Evolutionary conservation across 1,140 invertebrate genomes (phyloP), one percentile per base, ranked within the genome.

Genomic region (Atta texana): DNA sequence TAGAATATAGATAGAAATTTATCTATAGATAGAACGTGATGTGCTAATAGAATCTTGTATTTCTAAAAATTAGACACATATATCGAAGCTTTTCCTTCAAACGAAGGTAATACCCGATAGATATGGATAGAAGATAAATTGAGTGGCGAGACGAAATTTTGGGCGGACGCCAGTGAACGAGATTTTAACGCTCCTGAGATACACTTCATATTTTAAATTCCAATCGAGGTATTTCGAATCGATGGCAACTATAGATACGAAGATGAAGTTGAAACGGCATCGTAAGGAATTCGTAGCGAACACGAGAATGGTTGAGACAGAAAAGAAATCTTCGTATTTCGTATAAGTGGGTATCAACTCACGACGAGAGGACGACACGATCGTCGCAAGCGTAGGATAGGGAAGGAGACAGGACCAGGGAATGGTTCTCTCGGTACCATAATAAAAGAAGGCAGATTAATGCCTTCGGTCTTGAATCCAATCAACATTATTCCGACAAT

Each of bases 381-480:
- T 49, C n/a, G 18, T 24, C 66, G 39, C 66, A 14, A 39, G n/a
- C 34, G 74, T 21, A 31, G 39, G 51, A 31, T 14, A 57, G 61
- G 28, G 74, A 63, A 80, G 63, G 66, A 55, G 39, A 16, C 28
- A 28, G 34, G 61, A 57, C 51, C 71, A 84, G 74, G 78, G 88
- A 90, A 87, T 74, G 88, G 75, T 78, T 76, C 86, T 86, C 86
- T 90, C 88, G 89, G 85, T 78, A 75, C 66, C 90, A 94, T 95
- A 95, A 95, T 94, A 94, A 94, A 94, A 94, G 94, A 93, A 94
- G 93, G 94, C 94, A 94, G 94, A 94, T 94, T 95, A 95, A 95
- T 95, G 94, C 93, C 91, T 91, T 93, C 92, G 92, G 93, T 94
- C 94, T 94, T 94, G 94, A 95, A 94, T 94, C 94, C 94, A 95